A percentile compares a stretch with the other conserved stretches of the same genome.
Conservation (phyloP, 2,888 invertebrate species). For the Girardia tigrina region DNA sequence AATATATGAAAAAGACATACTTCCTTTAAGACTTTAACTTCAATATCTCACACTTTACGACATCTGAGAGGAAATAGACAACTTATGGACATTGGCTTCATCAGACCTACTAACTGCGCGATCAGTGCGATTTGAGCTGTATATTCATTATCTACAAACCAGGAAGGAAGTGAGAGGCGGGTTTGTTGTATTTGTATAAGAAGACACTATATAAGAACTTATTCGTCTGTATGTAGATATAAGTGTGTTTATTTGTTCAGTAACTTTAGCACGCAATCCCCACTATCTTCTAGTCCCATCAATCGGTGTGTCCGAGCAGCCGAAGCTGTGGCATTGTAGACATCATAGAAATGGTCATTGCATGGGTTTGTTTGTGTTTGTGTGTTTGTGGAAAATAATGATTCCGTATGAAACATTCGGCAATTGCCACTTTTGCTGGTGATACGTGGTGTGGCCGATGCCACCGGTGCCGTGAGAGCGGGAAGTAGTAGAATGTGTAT, state of each 20-base stretch:
- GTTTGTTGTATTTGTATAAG: slow-evolving; percentile 18
- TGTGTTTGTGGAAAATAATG: not conserved
- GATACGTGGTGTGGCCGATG: slow-evolving; percentile 9
- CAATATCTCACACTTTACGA: slow-evolving; percentile 20
- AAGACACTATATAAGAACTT: slow-evolving; percentile 12
- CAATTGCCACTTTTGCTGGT: slow-evolving; percentile 18
- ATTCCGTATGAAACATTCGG: not conserved
- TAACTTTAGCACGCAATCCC: slow-evolving; percentile 13
- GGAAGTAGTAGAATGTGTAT: slow-evolving; percentile 23
- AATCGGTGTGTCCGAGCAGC: not conserved
- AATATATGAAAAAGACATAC: slow-evolving; percentile 23
- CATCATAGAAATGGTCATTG: slow-evolving; percentile 18
- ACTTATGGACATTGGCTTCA: slow-evolving; percentile 23
- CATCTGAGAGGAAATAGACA: slow-evolving; percentile 23
- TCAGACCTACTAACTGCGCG: slow-evolving; percentile 16
- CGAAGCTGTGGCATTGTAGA: not conserved
- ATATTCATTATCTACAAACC: slow-evolving; percentile 18
- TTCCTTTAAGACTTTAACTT: slow-evolving; percentile 23
- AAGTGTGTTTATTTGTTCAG: slow-evolving; percentile 13
- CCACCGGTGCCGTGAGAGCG: slow-evolving; percentile 14
- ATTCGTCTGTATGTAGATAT: slow-evolving; percentile 10
- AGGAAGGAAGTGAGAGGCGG: slow-evolving; percentile 23
- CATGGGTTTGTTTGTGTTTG: not conserved
- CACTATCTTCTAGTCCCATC: not conserved
- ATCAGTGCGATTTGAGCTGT: slow-evolving; percentile 17